Conservation (phyloP, 2,797 vertebrate genomes). For the Rhabdophis nuchalis region DNA sequence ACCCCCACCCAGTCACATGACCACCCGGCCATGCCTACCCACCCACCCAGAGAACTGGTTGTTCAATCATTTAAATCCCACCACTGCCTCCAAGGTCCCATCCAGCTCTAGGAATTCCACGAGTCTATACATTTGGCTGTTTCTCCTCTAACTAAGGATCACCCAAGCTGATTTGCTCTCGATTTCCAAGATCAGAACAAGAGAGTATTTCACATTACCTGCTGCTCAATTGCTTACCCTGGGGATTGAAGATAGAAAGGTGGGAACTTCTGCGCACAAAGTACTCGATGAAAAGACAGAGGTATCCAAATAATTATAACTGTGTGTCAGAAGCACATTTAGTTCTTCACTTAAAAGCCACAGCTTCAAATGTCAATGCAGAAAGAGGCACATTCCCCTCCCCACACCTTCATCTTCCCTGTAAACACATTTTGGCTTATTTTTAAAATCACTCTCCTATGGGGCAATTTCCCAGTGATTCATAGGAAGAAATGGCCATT, state of each 20-base stretch:
- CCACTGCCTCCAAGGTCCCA: too few species aligned
- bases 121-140: neutral
- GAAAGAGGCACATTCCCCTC: neutral
- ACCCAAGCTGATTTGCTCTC: too few species aligned
- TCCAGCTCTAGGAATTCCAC: too few species aligned
- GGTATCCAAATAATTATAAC: neutral
- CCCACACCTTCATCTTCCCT: too few species aligned
- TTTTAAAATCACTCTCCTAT: neutral
- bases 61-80: too few species aligned
- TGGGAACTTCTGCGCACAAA: neutral
- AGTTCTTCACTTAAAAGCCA: neutral
- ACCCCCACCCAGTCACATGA: too few species aligned
- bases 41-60: too few species aligned
- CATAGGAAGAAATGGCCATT: neutral
- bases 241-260: neutral
- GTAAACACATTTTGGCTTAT: neutral
- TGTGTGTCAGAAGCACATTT: neutral
- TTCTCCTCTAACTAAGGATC: neutral
- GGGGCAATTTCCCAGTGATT: neutral
- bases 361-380: neutral
- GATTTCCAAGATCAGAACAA: neutral
- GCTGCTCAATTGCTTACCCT: neutral
- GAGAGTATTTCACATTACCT: neutral
- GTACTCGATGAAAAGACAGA: neutral
- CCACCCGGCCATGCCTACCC: too few species aligned